Base-by-base conservation (phyloP, 64 coral and sea anemone species). In the Cladopsammia gracilis region DNA sequence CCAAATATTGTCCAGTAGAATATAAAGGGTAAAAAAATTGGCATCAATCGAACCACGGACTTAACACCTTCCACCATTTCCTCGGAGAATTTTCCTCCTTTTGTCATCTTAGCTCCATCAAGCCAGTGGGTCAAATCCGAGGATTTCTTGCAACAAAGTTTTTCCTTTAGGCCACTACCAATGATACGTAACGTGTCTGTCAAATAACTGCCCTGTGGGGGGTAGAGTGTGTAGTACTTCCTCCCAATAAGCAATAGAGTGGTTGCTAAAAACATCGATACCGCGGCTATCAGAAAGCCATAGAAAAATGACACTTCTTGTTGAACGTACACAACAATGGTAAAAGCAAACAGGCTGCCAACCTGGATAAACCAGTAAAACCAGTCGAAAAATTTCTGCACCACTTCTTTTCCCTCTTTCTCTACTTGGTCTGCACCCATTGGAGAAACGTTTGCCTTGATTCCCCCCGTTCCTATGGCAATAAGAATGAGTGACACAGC, bases 61-160 rank as follows among this genome's bases (percentile, higher is more conserved):
- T 96, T 96, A 22, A 96, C 87, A 59, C 76, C 91, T 64, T 93
- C 95, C 5, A 96, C 95, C 69, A 62, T 91, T 44, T 81, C 69
- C 11, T 84, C 69, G 6, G 95, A 47, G 54, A 90, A 96, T 4
- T 25, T 64, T n/a, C 95, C 95, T 62, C 90, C 95, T 5, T 58
- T 52, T 14, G 86, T 61, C 3, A 22, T 51, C 61, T 96, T 96
- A 48, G 71, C 86, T 51, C 61, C 73, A 66, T 96, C 90, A 19
- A 96, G 59, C 79, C 90, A 93, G 49, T 77, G 79, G 34, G 34
- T 48, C 10, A 3, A 4, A 5, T 2, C 12, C 34, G 16, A 6
- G 64, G 16, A 10, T 42, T 20, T 46, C 43, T n/a, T 82, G 26
- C 58, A 46, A 2, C 13, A 82, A 6, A 82, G 26, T 45, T 65